Conservation (phyloP, 1,140 invertebrate species). For the Holotrichia oblita region DNA sequence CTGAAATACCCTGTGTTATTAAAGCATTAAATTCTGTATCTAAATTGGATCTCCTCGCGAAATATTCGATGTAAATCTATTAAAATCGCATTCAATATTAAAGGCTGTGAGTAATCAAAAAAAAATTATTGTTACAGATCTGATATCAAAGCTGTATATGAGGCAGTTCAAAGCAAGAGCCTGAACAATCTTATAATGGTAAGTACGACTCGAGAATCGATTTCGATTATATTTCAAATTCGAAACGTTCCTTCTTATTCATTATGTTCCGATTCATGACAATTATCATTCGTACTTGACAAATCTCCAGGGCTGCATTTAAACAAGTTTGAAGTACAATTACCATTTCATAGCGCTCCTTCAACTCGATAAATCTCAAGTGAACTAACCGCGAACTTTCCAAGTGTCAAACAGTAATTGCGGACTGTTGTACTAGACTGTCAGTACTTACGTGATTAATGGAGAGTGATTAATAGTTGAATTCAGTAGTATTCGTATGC, state of each 20-base stretch:
- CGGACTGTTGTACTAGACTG: background rate
- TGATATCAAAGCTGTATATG: slow-evolving; percentile 57
- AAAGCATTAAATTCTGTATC: too few species aligned
- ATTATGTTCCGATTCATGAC: too few species aligned
- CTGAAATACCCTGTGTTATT: too few species aligned
- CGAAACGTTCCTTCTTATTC: too few species aligned
- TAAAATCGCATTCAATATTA: too few species aligned
- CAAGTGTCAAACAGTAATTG: background rate
- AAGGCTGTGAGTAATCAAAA: too few species aligned
- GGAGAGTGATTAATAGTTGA: too few species aligned
- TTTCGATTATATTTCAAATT: too few species aligned
- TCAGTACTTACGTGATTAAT: background rate
- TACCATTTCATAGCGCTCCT: background rate
- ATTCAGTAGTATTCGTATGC: too few species aligned
- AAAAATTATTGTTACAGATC: slow-evolving; percentile 56
- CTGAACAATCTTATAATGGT: slow-evolving; percentile 60
- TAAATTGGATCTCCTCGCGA: too few species aligned
- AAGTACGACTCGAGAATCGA: slow-evolving; percentile 45
- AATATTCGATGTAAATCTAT: too few species aligned
- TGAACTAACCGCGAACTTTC: background rate
- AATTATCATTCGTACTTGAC: too few species aligned
- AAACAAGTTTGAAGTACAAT: background rate
- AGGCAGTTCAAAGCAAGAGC: slow-evolving; percentile 59
- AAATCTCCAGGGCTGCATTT: background rate
- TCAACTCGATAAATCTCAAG: background rate